These are phyloP conservation scores for Emys orbicularis DNA, from an alignment of 2,797 vertebrate genomes.

Conservation along the genomic window DNA sequence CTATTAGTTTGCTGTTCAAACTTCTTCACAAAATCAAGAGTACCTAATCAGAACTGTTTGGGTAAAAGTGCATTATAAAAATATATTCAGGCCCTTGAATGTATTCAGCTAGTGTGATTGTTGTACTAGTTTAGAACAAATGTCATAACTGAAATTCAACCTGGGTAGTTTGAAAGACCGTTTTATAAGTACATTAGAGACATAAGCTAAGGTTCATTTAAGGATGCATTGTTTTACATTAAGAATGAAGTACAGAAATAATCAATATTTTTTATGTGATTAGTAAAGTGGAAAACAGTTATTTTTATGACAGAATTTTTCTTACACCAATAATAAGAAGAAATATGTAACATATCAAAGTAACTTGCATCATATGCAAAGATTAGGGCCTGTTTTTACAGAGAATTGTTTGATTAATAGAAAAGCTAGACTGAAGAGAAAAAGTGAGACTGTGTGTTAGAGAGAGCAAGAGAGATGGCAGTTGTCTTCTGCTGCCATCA, in stretches of 20 bases:
- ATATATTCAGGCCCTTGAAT: background rate
- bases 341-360: background rate
- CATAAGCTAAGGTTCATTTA: conserved; percentile 26
- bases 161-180: conserved; percentile 33
- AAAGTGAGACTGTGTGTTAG: background rate
- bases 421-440: background rate
- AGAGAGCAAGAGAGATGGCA: background rate
- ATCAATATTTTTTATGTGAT: conserved; percentile 8
- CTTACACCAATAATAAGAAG: background rate
- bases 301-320: conserved; percentile 2
- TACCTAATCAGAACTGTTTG: conserved; percentile 30
- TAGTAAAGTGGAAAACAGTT: background rate
- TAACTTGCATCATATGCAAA: background rate
- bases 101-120: conserved; percentile 33
- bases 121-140: background rate
- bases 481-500: background rate
- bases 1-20: conserved; percentile 19
- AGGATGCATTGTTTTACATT: background rate
- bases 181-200: conserved; percentile 24
- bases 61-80: conserved; percentile 15
- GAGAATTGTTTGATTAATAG: conserved; percentile 3
- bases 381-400: background rate
- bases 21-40: conserved; percentile 20
- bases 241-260: conserved; percentile 46
- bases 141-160: background rate